Conservation (phyloP, 2,888 invertebrate species). For the Heliconius ethilla region DNA sequence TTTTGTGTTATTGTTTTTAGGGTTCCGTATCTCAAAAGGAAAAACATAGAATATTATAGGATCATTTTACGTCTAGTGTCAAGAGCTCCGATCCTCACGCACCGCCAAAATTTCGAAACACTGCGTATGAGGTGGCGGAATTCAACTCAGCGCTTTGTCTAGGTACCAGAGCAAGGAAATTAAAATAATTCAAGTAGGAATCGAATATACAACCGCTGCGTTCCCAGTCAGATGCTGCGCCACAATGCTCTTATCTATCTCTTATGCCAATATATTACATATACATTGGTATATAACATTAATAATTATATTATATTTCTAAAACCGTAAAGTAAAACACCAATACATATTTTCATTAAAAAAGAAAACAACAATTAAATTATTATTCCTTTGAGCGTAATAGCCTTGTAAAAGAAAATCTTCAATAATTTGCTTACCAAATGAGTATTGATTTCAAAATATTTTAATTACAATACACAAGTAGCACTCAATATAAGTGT, state of each 20-base stretch:
- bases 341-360: background rate
- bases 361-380: background rate
- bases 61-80: too few species aligned
- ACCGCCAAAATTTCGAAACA: too few species aligned
- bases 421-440: background rate
- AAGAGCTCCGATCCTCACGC: too few species aligned
- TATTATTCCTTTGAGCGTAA: background rate
- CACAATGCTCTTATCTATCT: too few species aligned
- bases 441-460: conserved; percentile 17
- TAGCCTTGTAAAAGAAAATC: background rate
- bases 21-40: too few species aligned
- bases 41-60: too few species aligned
- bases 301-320: background rate
- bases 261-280: too few species aligned
- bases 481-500: background rate
- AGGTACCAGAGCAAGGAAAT: background rate
- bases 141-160: background rate
- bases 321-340: background rate
- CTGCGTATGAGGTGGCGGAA: background rate
- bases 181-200: background rate
- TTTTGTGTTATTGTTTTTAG: too few species aligned
- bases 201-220: background rate
- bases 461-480: conserved; percentile 7
- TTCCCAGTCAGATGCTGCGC: background rate
- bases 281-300: background rate